A percentile compares a stretch with the other conserved stretches of the same genome.
phyloP scores from a whole-genome alignment of 1,140 invertebrate genomes.

The Diorhabda carinulata region DNA sequence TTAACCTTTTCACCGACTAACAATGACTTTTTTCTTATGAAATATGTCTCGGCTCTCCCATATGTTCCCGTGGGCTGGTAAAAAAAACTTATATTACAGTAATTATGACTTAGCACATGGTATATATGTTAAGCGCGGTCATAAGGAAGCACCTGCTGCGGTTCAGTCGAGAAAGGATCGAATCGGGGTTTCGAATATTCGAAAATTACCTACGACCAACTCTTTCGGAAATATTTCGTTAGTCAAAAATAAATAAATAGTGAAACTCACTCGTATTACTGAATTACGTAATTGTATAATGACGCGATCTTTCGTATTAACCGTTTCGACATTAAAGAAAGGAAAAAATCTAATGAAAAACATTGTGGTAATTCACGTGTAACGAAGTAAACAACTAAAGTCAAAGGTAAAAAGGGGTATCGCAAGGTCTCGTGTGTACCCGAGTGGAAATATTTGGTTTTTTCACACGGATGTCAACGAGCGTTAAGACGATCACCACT shows the following conservation, averaged over 20 bases:
- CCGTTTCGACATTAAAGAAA: too few relatives aligned
- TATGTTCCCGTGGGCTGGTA: slow-evolving; percentile 32
- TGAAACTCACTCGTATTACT: too few relatives aligned
- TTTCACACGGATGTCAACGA: slow-evolving; percentile 1
- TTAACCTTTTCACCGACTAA: slow-evolving; percentile 35
- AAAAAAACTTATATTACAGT: slow-evolving; percentile 40
- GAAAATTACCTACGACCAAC: background rate
- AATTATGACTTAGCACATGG: slow-evolving; percentile 42
- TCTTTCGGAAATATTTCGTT: background rate
- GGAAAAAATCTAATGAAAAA: background rate
- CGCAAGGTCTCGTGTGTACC: background rate
- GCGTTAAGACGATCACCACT: background rate
- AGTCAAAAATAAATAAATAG: too few relatives aligned
- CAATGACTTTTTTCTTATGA: background rate
- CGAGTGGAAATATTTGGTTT: background rate
- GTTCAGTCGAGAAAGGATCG: slow-evolving; percentile 17
- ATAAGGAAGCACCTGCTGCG: slow-evolving; percentile 30
- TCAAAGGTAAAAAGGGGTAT: background rate
- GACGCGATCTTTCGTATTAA: too few relatives aligned
- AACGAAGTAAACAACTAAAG: background rate
- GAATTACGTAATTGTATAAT: too few relatives aligned
- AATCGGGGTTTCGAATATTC: background rate
- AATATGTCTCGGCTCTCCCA: slow-evolving; percentile 29
- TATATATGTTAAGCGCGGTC: slow-evolving; percentile 30
- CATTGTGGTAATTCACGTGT: background rate